These are phyloP conservation scores for Synanthedon andrenaeformis DNA, from an alignment of 2,888 invertebrate genomes.

Conservation along the genomic window DNA sequence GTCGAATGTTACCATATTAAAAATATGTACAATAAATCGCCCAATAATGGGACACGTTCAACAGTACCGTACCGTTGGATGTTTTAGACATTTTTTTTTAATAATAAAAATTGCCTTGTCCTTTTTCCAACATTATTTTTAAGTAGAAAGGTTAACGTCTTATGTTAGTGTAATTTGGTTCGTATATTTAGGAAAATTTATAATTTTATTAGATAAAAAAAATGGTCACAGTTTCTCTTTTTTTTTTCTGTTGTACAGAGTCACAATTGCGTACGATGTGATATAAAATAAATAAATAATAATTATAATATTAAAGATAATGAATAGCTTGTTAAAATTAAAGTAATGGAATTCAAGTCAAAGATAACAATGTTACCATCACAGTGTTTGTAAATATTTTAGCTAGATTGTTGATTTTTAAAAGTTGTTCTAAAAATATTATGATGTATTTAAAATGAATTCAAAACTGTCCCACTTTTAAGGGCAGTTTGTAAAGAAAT, in stretches of 20 bases:
- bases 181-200: not conserved
- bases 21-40: slow-evolving; percentile 41
- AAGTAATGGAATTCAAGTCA: slow-evolving; percentile 9
- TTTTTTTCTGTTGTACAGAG: not conserved
- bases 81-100: not conserved
- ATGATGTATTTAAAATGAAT: no score
- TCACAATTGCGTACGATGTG: not conserved
- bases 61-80: no score
- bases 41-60: slow-evolving; percentile 23
- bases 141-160: slow-evolving; percentile 33
- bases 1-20: slow-evolving; percentile 55
- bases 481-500: slow-evolving; percentile 7
- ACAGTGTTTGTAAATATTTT: slow-evolving; percentile 45
- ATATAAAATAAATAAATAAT: not conserved
- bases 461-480: slow-evolving; percentile 10
- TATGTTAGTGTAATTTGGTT: slow-evolving; percentile 4
- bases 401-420: slow-evolving; percentile 49
- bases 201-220: not conserved
- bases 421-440: no score
- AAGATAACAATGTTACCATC: slow-evolving; percentile 52
- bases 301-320: not conserved
- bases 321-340: not conserved
- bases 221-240: not conserved
- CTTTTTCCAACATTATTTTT: slow-evolving; percentile 30
- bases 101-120: slow-evolving; percentile 10